Percentiles rank a stretch among this genome's conserved stretches.
These are phyloP conservation scores for Rallus crepitans DNA, from an alignment of 2,797 vertebrate genomes.

Conservation along the genomic window DNA sequence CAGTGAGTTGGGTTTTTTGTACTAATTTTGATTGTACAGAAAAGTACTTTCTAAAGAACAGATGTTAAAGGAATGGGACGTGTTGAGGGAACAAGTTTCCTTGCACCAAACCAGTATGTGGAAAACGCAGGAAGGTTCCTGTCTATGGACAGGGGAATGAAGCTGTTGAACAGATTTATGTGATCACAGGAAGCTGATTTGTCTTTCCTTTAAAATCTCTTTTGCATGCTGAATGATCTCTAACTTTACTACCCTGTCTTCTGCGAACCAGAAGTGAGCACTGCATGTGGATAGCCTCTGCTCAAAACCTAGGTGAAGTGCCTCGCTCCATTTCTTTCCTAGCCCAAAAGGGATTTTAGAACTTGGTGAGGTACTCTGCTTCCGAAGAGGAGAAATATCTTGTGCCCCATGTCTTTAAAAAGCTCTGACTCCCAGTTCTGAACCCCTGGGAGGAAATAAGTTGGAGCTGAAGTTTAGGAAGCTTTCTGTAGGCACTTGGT, in stretches of 20 bases:
- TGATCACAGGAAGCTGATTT: background rate
- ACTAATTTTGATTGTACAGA: constrained; percentile 81
- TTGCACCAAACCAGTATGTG: constrained; percentile 75
- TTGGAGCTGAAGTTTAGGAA: background rate
- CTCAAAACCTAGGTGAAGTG: background rate
- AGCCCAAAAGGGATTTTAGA: background rate
- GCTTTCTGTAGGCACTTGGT: background rate
- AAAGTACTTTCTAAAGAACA: constrained; percentile 80
- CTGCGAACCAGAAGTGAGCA: background rate
- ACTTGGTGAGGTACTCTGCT: background rate
- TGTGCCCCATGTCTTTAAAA: background rate
- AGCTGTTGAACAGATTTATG: background rate
- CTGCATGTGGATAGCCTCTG: background rate
- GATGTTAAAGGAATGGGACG: constrained; percentile 74
- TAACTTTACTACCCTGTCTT: background rate
- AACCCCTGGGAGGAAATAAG: background rate
- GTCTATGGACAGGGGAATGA: constrained; percentile 15
- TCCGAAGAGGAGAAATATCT: background rate
- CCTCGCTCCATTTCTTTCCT: background rate
- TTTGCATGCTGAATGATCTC: background rate
- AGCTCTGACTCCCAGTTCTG: background rate
- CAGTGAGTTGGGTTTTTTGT: constrained; percentile 88
- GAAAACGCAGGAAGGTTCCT: constrained; percentile 37
- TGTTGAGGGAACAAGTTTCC: constrained; percentile 73
- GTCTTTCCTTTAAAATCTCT: background rate